These are phyloP conservation scores for Leucosticte australis DNA, from an alignment of 2,113 vertebrate species.

Conservation along the genomic window DNA sequence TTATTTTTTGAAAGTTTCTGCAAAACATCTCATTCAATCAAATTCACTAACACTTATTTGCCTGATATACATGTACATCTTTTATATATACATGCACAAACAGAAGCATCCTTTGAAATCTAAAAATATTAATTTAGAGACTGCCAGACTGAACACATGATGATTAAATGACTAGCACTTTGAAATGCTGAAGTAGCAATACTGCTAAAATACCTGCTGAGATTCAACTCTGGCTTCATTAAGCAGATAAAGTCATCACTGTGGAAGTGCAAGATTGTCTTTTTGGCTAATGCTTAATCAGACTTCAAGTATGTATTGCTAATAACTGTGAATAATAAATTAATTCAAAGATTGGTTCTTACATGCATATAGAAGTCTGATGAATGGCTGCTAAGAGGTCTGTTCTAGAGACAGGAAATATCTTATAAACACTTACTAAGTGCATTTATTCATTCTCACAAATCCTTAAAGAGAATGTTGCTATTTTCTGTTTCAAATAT, in stretches of 20 bases:
- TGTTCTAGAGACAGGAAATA: background rate
- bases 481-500: background rate
- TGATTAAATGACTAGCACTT: background rate
- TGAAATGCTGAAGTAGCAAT: background rate
- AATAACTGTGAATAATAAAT: slow-evolving; percentile 31
- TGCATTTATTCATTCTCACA: background rate
- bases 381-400: background rate
- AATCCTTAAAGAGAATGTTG: background rate
- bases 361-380: background rate
- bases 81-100: background rate
- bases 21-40: background rate
- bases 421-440: background rate
- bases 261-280: background rate
- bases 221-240: background rate
- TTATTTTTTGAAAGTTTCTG: background rate
- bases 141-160: background rate
- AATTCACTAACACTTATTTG: background rate
- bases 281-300: background rate
- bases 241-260: background rate
- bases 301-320: background rate
- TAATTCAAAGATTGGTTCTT: background rate
- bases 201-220: background rate
- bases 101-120: background rate
- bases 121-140: background rate
- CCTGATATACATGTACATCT: background rate